These are phyloP conservation scores for Gnathonemus echidnorhynchus DNA, from an alignment of 2,113 vertebrate genomes.

Conservation along the genomic window DNA sequence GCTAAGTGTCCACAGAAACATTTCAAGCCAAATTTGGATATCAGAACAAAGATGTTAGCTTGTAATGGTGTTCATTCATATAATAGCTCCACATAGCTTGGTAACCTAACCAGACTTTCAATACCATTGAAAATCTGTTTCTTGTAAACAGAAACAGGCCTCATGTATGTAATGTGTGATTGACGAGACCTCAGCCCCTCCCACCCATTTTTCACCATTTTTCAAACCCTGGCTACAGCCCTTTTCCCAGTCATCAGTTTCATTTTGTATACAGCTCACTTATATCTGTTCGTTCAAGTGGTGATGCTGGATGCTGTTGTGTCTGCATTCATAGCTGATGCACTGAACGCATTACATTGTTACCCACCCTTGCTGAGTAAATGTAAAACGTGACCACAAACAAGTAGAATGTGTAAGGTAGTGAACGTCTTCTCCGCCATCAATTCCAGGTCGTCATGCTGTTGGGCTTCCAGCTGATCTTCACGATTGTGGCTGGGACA, in stretches of 20 bases:
- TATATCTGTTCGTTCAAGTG: neutral
- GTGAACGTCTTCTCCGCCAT: neutral
- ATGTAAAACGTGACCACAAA: neutral
- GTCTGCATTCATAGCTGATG: neutral
- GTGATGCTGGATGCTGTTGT: neutral
- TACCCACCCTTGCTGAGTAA: neutral
- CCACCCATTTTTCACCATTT: no score
- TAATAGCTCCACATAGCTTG: no score
- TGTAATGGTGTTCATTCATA: no score
- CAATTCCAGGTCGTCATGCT: neutral
- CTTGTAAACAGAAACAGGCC: no score
- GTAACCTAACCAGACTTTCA: no score
- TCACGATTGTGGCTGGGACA: neutral
- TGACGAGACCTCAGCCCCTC: no score
- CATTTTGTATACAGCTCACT: neutral
- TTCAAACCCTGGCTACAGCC: no score
- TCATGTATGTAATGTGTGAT: no score
- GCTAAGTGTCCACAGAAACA: no score
- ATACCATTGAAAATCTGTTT: no score
- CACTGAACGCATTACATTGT: neutral
- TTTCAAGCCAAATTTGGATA: no score
- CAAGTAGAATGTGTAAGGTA: neutral
- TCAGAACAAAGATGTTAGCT: no score
- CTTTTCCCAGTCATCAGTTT: neutral
- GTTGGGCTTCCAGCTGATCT: neutral